Evolutionary conservation across 2,888 invertebrate genomes (phyloP).

Genomic region (Eupithecia exiguata): DNA sequence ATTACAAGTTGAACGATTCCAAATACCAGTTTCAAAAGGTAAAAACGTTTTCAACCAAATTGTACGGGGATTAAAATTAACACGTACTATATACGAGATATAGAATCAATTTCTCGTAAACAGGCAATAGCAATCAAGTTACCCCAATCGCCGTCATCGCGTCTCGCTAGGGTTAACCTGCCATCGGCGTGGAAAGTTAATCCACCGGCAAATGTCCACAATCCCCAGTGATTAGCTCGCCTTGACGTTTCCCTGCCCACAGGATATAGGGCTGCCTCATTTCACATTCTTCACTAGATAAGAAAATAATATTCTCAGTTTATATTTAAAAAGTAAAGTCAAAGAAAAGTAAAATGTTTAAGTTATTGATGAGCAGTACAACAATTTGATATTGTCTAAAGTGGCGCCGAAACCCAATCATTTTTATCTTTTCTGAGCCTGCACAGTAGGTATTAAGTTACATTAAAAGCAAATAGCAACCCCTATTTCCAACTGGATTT

Average conservation of each 20-base stretch:
- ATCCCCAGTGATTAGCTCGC: constrained; percentile 68
- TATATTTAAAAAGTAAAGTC: not conserved
- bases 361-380: not conserved
- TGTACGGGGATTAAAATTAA: not conserved
- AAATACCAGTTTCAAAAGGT: not conserved
- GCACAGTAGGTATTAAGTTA: not conserved
- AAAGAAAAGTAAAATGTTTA: too few relatives aligned
- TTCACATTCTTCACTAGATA: not conserved
- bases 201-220: constrained; percentile 61
- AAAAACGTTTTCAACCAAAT: not conserved
- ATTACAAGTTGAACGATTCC: not conserved
- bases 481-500: not conserved
- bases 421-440: not conserved
- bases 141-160: constrained; percentile 15
- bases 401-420: not conserved
- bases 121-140: constrained; percentile 16
- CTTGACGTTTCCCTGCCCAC: constrained; percentile 30
- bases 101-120: not conserved
- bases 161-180: constrained; percentile 18
- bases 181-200: constrained; percentile 48
- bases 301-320: not conserved
- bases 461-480: not conserved
- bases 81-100: not conserved
- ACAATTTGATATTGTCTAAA: not conserved
- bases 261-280: constrained; percentile 28